phyloP scores from a whole-genome alignment of 2,113 vertebrate genomes.

The Spermophilus dauricus region DNA sequence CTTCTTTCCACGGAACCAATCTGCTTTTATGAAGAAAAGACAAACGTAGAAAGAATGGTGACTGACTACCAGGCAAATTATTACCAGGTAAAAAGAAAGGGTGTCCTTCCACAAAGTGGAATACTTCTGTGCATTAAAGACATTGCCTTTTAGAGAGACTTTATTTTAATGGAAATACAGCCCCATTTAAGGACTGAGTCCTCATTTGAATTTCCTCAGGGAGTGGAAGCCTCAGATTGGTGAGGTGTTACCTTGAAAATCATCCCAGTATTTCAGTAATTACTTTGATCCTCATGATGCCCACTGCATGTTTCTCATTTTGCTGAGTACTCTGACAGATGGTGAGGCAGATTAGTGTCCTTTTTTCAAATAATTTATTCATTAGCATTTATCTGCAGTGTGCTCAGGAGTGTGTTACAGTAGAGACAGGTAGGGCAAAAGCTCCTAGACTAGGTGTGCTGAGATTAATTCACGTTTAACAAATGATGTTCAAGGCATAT shows the following conservation, averaged over 20 bases:
- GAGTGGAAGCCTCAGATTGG: not conserved
- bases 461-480: not conserved
- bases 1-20: conserved; percentile 10
- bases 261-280: not conserved
- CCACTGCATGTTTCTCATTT: not conserved
- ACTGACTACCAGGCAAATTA: not conserved
- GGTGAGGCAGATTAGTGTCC: not conserved
- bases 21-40: conserved; percentile 24
- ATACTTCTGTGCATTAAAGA: not conserved
- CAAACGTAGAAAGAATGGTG: not conserved
- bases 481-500: not conserved
- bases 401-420: not conserved
- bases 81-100: conserved; percentile 55
- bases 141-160: not conserved
- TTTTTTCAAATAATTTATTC: not conserved
- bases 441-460: not conserved
- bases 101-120: not conserved
- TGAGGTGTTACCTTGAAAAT: not conserved
- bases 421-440: not conserved
- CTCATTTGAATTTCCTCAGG: not conserved
- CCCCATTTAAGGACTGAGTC: not conserved
- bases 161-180: not conserved
- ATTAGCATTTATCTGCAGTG: not conserved
- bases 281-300: not conserved
- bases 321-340: not conserved